Evolutionary conservation across 2,888 invertebrate genomes (phyloP).

Genomic region (Ferrisia virgata): DNA sequence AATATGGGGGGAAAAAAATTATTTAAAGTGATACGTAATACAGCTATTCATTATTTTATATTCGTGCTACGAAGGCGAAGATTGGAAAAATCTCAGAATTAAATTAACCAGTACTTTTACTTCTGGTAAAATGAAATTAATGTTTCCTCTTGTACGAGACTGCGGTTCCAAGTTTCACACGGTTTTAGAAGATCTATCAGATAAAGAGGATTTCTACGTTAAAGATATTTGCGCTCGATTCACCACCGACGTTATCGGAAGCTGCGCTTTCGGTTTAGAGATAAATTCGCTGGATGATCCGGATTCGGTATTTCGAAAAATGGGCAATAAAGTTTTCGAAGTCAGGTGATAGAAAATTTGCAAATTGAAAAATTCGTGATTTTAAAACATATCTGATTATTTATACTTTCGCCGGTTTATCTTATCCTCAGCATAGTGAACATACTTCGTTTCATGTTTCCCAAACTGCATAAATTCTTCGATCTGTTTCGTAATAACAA

Average conservation of each 20-base stretch:
- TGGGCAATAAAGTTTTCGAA: background rate
- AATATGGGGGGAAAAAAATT: background rate
- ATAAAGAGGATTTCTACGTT: background rate
- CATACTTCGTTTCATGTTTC: background rate
- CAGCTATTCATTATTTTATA: constrained; percentile 54
- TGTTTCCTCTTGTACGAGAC: background rate
- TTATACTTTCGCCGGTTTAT: background rate
- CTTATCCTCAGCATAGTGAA: background rate
- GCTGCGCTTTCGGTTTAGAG: background rate
- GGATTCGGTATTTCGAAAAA: background rate
- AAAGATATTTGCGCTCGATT: background rate
- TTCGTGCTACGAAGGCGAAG: constrained; percentile 51
- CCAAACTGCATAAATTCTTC: background rate
- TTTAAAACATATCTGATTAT: background rate
- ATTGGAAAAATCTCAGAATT: background rate
- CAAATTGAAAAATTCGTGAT: background rate
- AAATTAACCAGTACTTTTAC: background rate
- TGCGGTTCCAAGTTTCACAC: background rate
- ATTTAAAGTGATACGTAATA: constrained; percentile 37
- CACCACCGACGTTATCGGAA: background rate
- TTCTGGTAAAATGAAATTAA: background rate
- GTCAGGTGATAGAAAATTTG: background rate
- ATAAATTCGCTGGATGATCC: background rate
- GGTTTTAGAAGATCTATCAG: background rate
- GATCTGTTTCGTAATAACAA: background rate